Percentiles rank a stretch among this genome's conserved stretches.
Evolutionary conservation across 2,888 invertebrate species (phyloP).

Genomic region (Tipula unca): DNA sequence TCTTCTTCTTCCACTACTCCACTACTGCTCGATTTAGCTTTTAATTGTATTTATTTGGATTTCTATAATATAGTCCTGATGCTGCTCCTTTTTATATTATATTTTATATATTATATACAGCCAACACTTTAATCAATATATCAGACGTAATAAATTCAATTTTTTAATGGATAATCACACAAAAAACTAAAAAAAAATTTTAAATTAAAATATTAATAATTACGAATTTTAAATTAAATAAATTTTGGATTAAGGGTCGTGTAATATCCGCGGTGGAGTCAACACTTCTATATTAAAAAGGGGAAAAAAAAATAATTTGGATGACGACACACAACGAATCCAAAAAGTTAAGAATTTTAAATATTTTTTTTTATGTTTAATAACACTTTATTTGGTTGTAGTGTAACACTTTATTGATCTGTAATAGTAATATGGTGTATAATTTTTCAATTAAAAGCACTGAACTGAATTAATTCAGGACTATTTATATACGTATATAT

Average conservation of each 20-base stretch:
- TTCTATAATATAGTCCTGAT: not conserved
- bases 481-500: not conserved
- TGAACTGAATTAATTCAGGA: not conserved
- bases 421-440: conserved; percentile 2
- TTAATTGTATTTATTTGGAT: not conserved
- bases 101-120: not conserved
- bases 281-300: not conserved
- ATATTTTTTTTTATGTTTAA: not conserved
- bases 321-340: not conserved
- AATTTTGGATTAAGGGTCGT: not conserved
- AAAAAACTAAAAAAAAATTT: not conserved
- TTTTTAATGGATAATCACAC: not conserved
- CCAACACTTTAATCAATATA: not conserved
- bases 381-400: not conserved
- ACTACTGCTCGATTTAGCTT: not conserved
- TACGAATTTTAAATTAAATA: not conserved
- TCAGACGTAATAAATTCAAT: not conserved
- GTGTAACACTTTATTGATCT: not conserved
- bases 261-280: not conserved
- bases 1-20: not conserved
- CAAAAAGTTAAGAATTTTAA: not conserved
- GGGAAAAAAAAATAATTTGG: not conserved
- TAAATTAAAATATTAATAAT: not conserved
- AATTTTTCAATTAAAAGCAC: not conserved
- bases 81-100: not conserved